Percentiles rank a stretch among this genome's conserved stretches.
Evolutionary conservation across 2,113 vertebrate genomes (phyloP).

Genomic region (Nycticebus coucang): DNA sequence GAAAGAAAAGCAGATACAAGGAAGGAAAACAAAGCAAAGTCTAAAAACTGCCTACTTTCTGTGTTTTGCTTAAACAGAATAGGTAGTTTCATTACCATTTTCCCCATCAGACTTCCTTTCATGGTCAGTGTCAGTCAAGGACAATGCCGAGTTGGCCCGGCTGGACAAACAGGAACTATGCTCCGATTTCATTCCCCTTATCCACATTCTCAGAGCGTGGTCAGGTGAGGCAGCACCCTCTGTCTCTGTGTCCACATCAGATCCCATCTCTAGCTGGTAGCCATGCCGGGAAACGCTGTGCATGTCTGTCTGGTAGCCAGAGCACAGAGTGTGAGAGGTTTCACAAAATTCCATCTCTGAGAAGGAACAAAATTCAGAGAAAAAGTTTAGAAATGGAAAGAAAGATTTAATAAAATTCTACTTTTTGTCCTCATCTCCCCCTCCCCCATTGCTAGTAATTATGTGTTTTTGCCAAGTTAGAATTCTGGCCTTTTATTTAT

Average conservation of each 20-base stretch:
- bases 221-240: slow-evolving; percentile 92
- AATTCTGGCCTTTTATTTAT: slow-evolving; percentile 71
- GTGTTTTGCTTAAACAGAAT: slow-evolving; percentile 47
- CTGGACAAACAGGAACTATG: slow-evolving; percentile 97
- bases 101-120: slow-evolving; percentile 97
- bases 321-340: slow-evolving; percentile 90
- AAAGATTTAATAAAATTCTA: not conserved
- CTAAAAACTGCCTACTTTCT: slow-evolving; percentile 43
- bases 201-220: slow-evolving; percentile 94
- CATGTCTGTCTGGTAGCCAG: slow-evolving; percentile 90
- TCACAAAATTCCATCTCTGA: slow-evolving; percentile 96
- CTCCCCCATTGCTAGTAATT: slow-evolving; percentile 51
- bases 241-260: slow-evolving; percentile 93
- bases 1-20: not conserved
- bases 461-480: slow-evolving; percentile 68
- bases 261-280: slow-evolving; percentile 93
- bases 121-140: slow-evolving; percentile 97
- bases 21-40: slow-evolving; percentile 20
- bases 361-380: slow-evolving; percentile 74
- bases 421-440: not conserved
- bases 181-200: slow-evolving; percentile 94
- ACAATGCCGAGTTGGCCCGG: slow-evolving; percentile 95
- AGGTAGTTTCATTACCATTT: slow-evolving; percentile 89
- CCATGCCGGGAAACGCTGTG: slow-evolving; percentile 87
- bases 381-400: slow-evolving; percentile 53